Percentiles rank a stretch among this genome's conserved stretches.
Conservation (phyloP, 2,888 invertebrate species). For the Lottia scabra region DNA sequence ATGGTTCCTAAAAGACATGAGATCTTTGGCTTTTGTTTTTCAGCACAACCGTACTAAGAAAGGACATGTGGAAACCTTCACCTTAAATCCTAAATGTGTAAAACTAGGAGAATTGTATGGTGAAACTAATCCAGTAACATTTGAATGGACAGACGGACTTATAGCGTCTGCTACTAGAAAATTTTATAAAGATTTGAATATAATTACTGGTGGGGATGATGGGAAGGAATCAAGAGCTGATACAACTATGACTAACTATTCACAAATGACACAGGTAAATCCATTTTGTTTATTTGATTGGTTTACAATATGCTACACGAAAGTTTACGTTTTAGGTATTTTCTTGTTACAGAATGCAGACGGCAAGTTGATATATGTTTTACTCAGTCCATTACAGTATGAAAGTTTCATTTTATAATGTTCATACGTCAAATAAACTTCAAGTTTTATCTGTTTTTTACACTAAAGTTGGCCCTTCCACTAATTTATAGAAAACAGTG, state of each 20-base stretch:
- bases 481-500: too few species aligned
- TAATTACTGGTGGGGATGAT: slow-evolving; percentile 25
- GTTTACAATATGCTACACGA: too few species aligned
- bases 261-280: slow-evolving; percentile 41
- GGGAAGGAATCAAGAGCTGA: slow-evolving; percentile 16
- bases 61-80: slow-evolving; percentile 66
- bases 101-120: slow-evolving; percentile 67
- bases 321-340: background rate
- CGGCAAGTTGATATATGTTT: too few species aligned
- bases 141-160: slow-evolving; percentile 69
- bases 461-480: too few species aligned
- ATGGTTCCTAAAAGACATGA: too few species aligned
- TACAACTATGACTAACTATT: slow-evolving; percentile 33
- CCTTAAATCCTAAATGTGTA: slow-evolving; percentile 68
- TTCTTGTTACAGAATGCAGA: background rate
- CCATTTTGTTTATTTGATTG: background rate
- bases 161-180: slow-evolving; percentile 64
- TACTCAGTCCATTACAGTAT: too few species aligned
- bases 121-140: slow-evolving; percentile 66
- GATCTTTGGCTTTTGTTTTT: background rate
- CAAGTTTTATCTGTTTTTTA: too few species aligned
- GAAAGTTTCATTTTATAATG: too few species aligned
- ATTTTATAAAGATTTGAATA: slow-evolving; percentile 54
- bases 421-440: too few species aligned
- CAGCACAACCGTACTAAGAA: slow-evolving; percentile 59